Percentiles rank a stretch among this genome's conserved stretches.
These are phyloP conservation scores for Cosmia pyralina DNA, from an alignment of 2,888 invertebrate genomes.

Conservation along the genomic window DNA sequence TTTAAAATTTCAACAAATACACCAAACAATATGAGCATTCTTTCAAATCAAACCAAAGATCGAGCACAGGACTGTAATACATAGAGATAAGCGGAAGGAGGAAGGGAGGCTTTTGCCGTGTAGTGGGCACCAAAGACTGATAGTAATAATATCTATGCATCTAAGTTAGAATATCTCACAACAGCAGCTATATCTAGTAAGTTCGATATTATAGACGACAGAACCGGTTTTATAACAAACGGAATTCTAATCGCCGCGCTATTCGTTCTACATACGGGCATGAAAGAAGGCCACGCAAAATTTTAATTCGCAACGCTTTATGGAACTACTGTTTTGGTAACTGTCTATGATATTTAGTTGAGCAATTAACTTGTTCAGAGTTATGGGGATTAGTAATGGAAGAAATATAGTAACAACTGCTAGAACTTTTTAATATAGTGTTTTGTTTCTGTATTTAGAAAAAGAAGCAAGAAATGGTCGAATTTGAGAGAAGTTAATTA, in stretches of 20 bases:
- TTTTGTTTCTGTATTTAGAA: background rate
- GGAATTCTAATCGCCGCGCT: conserved; percentile 44
- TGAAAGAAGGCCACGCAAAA: conserved; percentile 59
- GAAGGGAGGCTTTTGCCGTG: no score
- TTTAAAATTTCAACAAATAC: no score
- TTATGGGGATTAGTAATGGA: background rate
- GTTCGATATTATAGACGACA: conserved; percentile 16
- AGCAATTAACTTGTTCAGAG: conserved; percentile 1
- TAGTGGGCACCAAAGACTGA: no score
- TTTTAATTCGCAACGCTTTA: conserved; percentile 48
- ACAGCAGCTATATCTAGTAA: conserved; percentile 7
- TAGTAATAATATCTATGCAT: no score
- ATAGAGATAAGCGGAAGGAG: no score
- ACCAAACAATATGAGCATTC: no score
- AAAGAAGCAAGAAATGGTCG: background rate
- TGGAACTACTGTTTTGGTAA: conserved; percentile 44
- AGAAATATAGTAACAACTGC: background rate
- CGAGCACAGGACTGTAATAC: no score
- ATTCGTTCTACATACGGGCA: conserved; percentile 55
- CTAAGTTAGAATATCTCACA: background rate
- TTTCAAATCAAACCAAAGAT: no score
- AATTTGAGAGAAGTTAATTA: background rate
- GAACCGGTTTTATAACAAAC: conserved; percentile 60
- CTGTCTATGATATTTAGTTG: conserved; percentile 23
- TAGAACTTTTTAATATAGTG: background rate